These are phyloP conservation scores for Andrena hattorfiana DNA, from an alignment of 2,888 invertebrate species.

Conservation along the genomic window DNA sequence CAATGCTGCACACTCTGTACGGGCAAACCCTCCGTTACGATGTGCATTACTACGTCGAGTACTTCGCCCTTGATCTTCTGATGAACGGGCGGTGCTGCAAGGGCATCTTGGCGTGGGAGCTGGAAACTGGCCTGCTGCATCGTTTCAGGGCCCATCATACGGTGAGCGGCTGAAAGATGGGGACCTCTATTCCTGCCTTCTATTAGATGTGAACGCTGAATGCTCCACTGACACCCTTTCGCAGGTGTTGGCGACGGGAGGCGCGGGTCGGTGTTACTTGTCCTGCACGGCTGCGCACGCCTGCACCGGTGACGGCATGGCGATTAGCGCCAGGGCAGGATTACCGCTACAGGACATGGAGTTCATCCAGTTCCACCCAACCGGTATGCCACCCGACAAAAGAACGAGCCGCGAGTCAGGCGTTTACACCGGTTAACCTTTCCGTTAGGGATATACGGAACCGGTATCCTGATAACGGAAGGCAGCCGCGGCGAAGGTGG, in stretches of 20 bases:
- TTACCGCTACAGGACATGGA: constrained; percentile 98
- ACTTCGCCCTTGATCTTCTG: constrained; percentile 90
- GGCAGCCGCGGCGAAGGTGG: constrained; percentile 98
- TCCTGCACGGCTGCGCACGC: constrained; percentile 99
- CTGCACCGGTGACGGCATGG: constrained; percentile 98
- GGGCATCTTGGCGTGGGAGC: constrained; percentile 88
- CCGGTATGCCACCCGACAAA: constrained; percentile 87
- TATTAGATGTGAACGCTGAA: neutral
- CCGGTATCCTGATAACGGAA: constrained; percentile 98
- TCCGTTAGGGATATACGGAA: constrained; percentile 95
- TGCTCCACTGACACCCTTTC: neutral
- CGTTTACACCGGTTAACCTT: constrained; percentile 15
- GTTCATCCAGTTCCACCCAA: constrained; percentile 99
- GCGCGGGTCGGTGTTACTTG: constrained; percentile 89
- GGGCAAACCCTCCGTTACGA: constrained; percentile 89
- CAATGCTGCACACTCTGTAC: constrained; percentile 90
- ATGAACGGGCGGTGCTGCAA: constrained; percentile 88
- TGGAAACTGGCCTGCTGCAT: constrained; percentile 90
- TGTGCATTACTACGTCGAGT: constrained; percentile 90
- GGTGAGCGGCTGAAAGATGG: constrained; percentile 57
- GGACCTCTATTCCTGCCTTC: too few relatives aligned
- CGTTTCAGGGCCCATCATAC: constrained; percentile 87
- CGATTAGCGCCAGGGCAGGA: constrained; percentile 96
- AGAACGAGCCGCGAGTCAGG: neutral
- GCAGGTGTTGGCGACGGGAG: constrained; percentile 80